phyloP scores from a whole-genome alignment of 2,888 invertebrate genomes.

The Spialia ferax region DNA sequence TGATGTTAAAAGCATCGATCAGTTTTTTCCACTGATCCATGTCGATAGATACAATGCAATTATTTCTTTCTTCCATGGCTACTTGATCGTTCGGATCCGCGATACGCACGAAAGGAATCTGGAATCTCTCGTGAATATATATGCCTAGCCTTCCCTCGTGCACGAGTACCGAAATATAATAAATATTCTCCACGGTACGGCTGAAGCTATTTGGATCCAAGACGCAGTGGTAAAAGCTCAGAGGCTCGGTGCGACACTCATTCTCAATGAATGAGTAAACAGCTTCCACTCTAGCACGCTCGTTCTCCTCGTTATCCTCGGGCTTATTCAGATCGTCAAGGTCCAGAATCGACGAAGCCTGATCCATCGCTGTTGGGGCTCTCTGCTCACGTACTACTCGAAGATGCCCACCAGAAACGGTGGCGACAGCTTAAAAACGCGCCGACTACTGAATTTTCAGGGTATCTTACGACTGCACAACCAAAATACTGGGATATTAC shows the following conservation, averaged over 20 bases:
- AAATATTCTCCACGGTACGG: constrained; percentile 87
- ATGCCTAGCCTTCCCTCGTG: not conserved
- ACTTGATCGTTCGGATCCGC: not conserved
- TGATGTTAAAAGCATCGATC: constrained; percentile 6
- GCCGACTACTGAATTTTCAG: not conserved
- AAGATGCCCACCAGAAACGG: not conserved
- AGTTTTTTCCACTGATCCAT: constrained; percentile 15
- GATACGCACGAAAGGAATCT: not conserved
- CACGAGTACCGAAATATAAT: constrained; percentile 50
- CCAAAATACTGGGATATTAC: not conserved
- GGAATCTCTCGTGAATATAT: not conserved
- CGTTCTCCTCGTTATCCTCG: not conserved
- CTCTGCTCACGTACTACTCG: not conserved
- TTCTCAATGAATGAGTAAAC: constrained; percentile 3
- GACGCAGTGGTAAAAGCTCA: constrained; percentile 13
- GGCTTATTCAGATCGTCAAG: not conserved
- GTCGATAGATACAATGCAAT: not conserved
- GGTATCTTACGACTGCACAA: not conserved
- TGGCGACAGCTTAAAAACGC: not conserved
- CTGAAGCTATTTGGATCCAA: constrained; percentile 86
- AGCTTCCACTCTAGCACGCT: constrained; percentile 1
- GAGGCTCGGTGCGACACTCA: not conserved
- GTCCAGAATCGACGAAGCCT: not conserved
- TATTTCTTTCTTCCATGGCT: not conserved
- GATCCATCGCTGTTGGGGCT: not conserved